Percentiles rank a stretch among this genome's conserved stretches.
phyloP scores from a whole-genome alignment of 2,888 invertebrate genomes.

The Cephus rjabovi region DNA sequence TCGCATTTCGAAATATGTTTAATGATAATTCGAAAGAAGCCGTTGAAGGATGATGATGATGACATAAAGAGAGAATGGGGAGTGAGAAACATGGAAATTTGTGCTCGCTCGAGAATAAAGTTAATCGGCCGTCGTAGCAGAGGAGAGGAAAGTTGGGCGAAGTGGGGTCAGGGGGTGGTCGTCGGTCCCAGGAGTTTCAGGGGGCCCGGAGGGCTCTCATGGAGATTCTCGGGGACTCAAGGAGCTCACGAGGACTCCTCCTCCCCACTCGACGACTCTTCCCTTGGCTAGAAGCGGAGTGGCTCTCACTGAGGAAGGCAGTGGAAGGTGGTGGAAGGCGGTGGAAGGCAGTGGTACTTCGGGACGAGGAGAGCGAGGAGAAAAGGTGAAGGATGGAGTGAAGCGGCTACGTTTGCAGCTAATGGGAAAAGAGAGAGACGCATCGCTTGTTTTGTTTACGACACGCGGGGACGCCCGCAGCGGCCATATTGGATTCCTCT shows the following conservation, averaged over 20 bases:
- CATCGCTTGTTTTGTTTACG: constrained; percentile 50
- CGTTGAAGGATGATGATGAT: no score
- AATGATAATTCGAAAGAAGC: no score
- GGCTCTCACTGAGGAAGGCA: not conserved
- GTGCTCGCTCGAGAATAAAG: not conserved
- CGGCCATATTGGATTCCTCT: constrained; percentile 59
- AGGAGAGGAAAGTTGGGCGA: constrained; percentile 34
- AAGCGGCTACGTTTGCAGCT: constrained; percentile 4
- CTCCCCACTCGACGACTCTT: not conserved
- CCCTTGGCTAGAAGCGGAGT: not conserved
- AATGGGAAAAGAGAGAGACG: constrained; percentile 24
- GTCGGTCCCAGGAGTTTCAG: constrained; percentile 44
- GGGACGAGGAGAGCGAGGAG: constrained; percentile 33
- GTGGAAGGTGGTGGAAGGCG: not conserved
- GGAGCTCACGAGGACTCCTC: constrained; percentile 37
- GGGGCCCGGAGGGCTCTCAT: constrained; percentile 45
- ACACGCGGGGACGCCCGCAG: constrained; percentile 36
- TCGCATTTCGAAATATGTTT: no score
- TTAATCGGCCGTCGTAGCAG: constrained; percentile 29
- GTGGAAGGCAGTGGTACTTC: constrained; percentile 19
- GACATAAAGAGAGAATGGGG: no score
- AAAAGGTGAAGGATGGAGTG: not conserved
- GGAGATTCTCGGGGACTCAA: constrained; percentile 48
- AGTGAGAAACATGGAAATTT: not conserved
- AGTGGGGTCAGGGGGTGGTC: constrained; percentile 53